Evolutionary conservation across 2,113 vertebrate genomes (phyloP).

Genomic region (Hippotragus niger): DNA sequence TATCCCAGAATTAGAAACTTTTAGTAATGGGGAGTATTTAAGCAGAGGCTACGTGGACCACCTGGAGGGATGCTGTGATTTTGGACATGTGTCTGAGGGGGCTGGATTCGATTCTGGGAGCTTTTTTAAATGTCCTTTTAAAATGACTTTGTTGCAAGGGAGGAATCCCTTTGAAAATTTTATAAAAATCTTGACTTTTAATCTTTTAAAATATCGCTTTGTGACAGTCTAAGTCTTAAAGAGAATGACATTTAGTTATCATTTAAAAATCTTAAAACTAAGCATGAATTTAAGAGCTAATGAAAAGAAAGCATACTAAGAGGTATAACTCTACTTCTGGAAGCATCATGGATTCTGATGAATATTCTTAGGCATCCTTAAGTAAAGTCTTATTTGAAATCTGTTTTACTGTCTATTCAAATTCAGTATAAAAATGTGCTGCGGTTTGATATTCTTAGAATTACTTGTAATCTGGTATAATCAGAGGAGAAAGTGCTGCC

Average conservation of each 20-base stretch:
- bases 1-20: background rate
- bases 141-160: background rate
- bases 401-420: background rate
- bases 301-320: background rate
- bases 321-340: background rate
- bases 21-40: background rate
- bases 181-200: background rate
- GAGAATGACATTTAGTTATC: background rate
- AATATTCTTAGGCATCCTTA: background rate
- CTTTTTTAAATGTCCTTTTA: background rate
- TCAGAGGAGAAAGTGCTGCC: slow-evolving; percentile 20
- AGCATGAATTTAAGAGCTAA: background rate
- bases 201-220: background rate
- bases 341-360: background rate
- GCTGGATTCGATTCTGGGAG: background rate
- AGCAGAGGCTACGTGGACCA: background rate
- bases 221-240: background rate
- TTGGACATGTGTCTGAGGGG: background rate
- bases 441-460: slow-evolving; percentile 18
- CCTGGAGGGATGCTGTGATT: background rate
- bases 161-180: slow-evolving; percentile 7
- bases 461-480: slow-evolving; percentile 2
- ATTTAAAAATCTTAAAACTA: background rate
- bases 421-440: background rate
- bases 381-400: background rate